Evolutionary conservation across 2,888 invertebrate genomes (phyloP).

Genomic region (Steinernema hermaphroditum): DNA sequence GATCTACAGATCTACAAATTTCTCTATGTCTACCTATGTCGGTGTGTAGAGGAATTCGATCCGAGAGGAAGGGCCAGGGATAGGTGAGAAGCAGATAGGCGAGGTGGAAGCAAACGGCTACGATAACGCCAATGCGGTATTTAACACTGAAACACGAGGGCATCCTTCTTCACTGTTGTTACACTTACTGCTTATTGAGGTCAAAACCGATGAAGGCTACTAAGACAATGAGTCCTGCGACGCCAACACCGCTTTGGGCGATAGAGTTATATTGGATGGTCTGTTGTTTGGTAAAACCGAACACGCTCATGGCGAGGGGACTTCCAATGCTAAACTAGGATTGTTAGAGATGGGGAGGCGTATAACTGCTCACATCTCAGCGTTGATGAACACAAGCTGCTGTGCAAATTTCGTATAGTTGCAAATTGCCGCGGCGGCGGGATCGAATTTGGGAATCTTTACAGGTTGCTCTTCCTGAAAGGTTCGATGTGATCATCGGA

Average conservation of each 20-base stretch:
- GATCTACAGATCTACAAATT: not conserved
- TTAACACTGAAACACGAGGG: conserved; percentile 36
- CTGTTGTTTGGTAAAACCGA: conserved; percentile 2
- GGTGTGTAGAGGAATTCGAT: not conserved
- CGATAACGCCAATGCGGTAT: conserved; percentile 38
- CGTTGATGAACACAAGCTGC: conserved; percentile 68
- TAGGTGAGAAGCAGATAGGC: not conserved
- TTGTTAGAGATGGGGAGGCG: conserved; percentile 33
- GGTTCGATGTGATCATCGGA: too few species aligned
- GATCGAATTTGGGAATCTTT: conserved; percentile 23
- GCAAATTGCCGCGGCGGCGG: not conserved
- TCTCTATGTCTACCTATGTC: not conserved
- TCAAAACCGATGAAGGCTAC: conserved; percentile 65
- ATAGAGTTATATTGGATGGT: not conserved
- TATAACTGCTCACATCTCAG: conserved; percentile 58
- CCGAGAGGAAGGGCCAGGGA: conserved; percentile 28
- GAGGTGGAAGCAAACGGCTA: conserved; percentile 30
- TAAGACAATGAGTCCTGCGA: conserved; percentile 43
- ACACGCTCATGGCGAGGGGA: conserved; percentile 6
- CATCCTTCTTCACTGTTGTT: not conserved
- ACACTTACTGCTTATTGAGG: conserved; percentile 48
- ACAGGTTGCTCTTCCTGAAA: not conserved
- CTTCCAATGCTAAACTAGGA: conserved; percentile 60
- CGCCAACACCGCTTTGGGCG: not conserved
- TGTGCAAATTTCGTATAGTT: conserved; percentile 39